Base-by-base conservation (phyloP, 1,140 invertebrate genomes). In the Homalodisca vitripennis region DNA sequence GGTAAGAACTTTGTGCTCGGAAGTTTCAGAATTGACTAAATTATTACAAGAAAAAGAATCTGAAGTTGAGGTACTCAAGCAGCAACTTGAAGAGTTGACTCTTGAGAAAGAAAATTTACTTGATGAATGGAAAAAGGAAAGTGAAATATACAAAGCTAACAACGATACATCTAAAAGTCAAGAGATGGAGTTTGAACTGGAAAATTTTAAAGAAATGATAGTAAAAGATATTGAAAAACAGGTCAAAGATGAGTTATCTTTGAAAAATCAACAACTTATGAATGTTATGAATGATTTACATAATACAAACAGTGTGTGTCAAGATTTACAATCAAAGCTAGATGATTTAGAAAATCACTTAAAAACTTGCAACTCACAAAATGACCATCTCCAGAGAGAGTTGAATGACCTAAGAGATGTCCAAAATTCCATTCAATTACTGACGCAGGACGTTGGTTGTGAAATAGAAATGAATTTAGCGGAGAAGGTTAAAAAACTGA, bases 41-140 rank as follows among this genome's bases (percentile, higher is more conserved):
- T 29, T 66, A 1, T 47, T 66, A 12, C 63, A 66, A 47, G 32
- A 46, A 41, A 66, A 24, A 22, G 63, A 66, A 47, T 22, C 32
- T 46, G 24, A 66, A 79, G 69, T 63, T 75, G 22, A 75, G 77
- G 22, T 62, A 62, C 1, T 71, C 74, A 14, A 74, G 75, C 51
- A 67, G 57, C 26, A 71, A n/a, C 1, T 71, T 78, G 3, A 68
- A 48, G 1, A 69, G 71, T 22, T 30, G 1, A 65, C 22, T 17
- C 26, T 63, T 13, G 62, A 65, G 3, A 63, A 65, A 51, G 62
- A 69, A 29, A 53, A 47, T 29, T n/a, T 69, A 22, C n/a, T 69
- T 53, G 32, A 69, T 48, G 63, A 64, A 26, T 47, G 30, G 31
- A 65, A 69, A 65, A 62, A 69, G 47, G 68, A 69, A 65, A 20